These are phyloP conservation scores for Calameuta filiformis DNA, from an alignment of 2,888 invertebrate genomes.

Conservation along the genomic window DNA sequence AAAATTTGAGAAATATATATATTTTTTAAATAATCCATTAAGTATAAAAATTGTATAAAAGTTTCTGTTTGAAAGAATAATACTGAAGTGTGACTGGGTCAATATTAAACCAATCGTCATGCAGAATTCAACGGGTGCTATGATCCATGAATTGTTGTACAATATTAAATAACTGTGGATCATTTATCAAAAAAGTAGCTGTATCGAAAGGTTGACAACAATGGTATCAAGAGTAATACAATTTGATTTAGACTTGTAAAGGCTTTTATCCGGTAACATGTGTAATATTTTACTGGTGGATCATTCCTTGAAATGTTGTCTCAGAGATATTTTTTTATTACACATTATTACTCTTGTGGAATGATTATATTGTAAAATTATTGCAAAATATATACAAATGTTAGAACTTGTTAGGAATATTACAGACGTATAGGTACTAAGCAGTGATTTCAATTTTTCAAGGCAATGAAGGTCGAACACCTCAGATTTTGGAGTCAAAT, in stretches of 20 bases:
- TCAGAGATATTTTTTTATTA: neutral
- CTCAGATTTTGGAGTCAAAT: neutral
- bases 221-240: neutral
- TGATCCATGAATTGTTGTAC: neutral
- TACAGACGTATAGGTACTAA: too few relatives aligned
- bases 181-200: neutral
- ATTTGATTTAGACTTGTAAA: neutral
- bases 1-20: neutral
- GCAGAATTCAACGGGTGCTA: neutral
- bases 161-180: neutral
- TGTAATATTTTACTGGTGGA: neutral
- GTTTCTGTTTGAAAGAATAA: neutral
- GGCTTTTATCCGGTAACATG: neutral
- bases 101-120: neutral
- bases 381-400: neutral
- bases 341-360: neutral
- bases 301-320: neutral
- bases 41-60: neutral
- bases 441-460: too few relatives aligned
- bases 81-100: neutral
- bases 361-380: neutral
- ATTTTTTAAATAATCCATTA: neutral
- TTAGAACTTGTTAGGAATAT: neutral
- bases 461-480: neutral
- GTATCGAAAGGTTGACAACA: neutral